Evolutionary conservation across 2,888 invertebrate species (phyloP), one percentile per base, ranked within the genome.

Genomic region (Epistrophella euchroma): DNA sequence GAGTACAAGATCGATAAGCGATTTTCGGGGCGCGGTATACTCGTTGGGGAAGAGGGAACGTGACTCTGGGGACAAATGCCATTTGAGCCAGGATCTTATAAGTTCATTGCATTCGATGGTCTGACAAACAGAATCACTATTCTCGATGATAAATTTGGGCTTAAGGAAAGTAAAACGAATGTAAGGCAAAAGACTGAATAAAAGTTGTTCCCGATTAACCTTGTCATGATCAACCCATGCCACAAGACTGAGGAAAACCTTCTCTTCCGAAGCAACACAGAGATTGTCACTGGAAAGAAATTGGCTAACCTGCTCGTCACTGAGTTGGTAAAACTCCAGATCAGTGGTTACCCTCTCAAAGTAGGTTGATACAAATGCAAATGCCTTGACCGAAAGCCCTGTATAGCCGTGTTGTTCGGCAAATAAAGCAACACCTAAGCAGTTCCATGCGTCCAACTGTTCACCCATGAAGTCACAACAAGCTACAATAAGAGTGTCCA

Each of bases 391-490:
- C 22, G 64, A 73, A 7, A 80, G 80, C 11, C 11, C 47, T 17
- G 19, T 35, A n/a, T 52, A 80, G 28, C 52, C 19, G 11, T 68
- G 60, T 25, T 70, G 80, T 37, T 80, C 80, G 1, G 75, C 80
- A 15, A 80, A 75, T 1, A 75, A 47, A 4, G 52, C 43, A 25
- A 60, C 35, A 10, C 80, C 80, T 60, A 80, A 35, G 17, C 80
- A 80, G 19, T 80, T 80, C 6, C n/a, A 40, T 2, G 60, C 25
- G 50, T 74, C 68, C 32, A 80, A 40, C 11, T 68, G 19, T 2
- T 75, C 52, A 7, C 32, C 52, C 66, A 75, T 45, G 10, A 75
- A 80, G 4, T 80, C 74, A 13, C 80, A 80, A n/a, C 75, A 80
- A 9, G 76, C 58, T 6, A 17, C 35, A 17, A 70, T 50, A 11